These are phyloP conservation scores for Holothuria leucospilota DNA, from an alignment of 53 echinoderm and acorn worm genomes.

Conservation along the genomic window DNA sequence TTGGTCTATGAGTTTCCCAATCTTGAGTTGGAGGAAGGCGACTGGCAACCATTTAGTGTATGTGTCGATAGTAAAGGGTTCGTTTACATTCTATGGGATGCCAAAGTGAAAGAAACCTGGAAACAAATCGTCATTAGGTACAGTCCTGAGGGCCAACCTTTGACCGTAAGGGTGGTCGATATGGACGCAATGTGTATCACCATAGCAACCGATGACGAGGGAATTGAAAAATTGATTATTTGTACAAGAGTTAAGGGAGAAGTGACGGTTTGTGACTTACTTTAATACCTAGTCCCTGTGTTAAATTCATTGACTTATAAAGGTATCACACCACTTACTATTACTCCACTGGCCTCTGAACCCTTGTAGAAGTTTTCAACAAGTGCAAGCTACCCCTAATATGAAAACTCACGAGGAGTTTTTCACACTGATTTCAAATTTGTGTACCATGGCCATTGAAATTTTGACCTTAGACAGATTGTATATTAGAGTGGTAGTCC, in stretches of 20 bases:
- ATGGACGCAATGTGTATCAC: constrained; percentile 38
- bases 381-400: too few relatives aligned
- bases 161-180: constrained; percentile 30
- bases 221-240: not conserved
- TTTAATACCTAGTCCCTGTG: not conserved
- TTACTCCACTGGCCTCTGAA: too few relatives aligned
- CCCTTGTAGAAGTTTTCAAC: too few relatives aligned
- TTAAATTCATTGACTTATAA: too few relatives aligned
- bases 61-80: constrained; percentile 16
- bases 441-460: too few relatives aligned
- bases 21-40: constrained; percentile 31
- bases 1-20: constrained; percentile 16
- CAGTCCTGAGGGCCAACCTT: constrained; percentile 12
- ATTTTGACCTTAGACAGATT: too few relatives aligned
- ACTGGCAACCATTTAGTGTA: constrained; percentile 37
- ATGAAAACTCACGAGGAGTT: too few relatives aligned
- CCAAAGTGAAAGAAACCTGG: constrained; percentile 26
- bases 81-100: constrained; percentile 34
- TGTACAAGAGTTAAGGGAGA: constrained; percentile 23
- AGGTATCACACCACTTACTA: too few relatives aligned
- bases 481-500: too few relatives aligned
- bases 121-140: constrained; percentile 36
- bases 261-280: not conserved
- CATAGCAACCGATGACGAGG: not conserved
- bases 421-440: too few relatives aligned